phyloP scores from a whole-genome alignment of 1,140 invertebrate genomes.

The Thaumetopoea pityocampa region DNA sequence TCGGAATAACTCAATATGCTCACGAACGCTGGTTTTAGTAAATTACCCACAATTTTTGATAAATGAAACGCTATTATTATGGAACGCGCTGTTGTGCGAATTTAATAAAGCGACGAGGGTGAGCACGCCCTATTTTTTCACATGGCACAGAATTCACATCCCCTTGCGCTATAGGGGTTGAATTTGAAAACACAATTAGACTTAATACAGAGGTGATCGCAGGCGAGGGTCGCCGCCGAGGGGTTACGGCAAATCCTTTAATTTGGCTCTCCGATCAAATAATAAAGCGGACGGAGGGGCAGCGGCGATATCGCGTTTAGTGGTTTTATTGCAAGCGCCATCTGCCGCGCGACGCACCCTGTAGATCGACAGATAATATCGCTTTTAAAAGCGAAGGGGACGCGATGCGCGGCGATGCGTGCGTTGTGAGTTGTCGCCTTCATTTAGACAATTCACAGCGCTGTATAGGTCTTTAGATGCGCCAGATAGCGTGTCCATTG shows the following conservation, averaged over 20 bases:
- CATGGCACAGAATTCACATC: slow-evolving; percentile 41
- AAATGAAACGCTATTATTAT: slow-evolving; percentile 21
- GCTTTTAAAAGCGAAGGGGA: slow-evolving; percentile 57
- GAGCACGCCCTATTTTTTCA: slow-evolving; percentile 63
- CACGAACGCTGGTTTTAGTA: slow-evolving; percentile 24
- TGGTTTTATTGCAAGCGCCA: slow-evolving; percentile 75
- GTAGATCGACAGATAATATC: slow-evolving; percentile 71
- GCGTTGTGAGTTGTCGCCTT: slow-evolving; percentile 59
- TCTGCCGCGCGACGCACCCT: slow-evolving; percentile 58
- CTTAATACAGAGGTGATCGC: slow-evolving; percentile 75
- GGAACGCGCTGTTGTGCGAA: slow-evolving; percentile 24
- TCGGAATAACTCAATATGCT: slow-evolving; percentile 26
- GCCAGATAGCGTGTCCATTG: slow-evolving; percentile 53
- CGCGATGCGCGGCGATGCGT: slow-evolving; percentile 32
- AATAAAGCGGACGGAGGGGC: slow-evolving; percentile 67
- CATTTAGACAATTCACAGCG: slow-evolving; percentile 63
- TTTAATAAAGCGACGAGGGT: slow-evolving; percentile 59
- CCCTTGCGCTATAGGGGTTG: slow-evolving; percentile 58
- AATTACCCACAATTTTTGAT: slow-evolving; percentile 26
- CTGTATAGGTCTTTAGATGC: slow-evolving; percentile 52
- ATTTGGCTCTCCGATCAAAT: slow-evolving; percentile 74
- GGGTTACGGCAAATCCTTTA: slow-evolving; percentile 73
- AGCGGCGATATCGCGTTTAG: slow-evolving; percentile 71
- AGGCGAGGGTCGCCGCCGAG: slow-evolving; percentile 59
- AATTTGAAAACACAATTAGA: slow-evolving; percentile 76